Base-by-base conservation (phyloP, 2,113 vertebrate species). In the Pavo muticus region DNA sequence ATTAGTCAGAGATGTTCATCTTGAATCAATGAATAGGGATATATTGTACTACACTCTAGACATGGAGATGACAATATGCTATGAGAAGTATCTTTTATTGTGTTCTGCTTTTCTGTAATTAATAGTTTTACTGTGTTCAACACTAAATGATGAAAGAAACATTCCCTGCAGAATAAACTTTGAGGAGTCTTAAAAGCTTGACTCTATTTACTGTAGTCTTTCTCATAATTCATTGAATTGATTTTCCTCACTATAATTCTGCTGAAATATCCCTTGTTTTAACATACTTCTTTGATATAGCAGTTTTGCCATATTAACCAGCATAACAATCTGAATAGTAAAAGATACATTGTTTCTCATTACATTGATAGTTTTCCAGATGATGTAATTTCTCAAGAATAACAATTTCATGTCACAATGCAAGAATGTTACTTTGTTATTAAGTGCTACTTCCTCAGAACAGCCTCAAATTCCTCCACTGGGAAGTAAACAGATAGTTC, bases 391-490 rank as follows among this genome's bases (percentile, higher is more conserved):
- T 91, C 54, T 94, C 83, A 76, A 44, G 68, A 70, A 88, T 84
- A 85, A 74, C 10, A 74, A 45, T 39, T 93, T 93, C 47, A 42
- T 80, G 39, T 88, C 79, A 86, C 37, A 93, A 52, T 91, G 54
- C 80, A 93, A 88, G 93, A 93, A 88, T 69, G 23, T 90, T 91
- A 45, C 29, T 27, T 59, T 86, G n/a, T 90, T 94, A 95, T 85
- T 67, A 94, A 90, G 64, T 91, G 75, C 64, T 88, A 84, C 32
- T 93, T 96, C 90, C 93, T 85, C 72, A 76, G 65, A 91, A 74
- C 20, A 63, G 42, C 59, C 88, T 94, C 72, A 73, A 0, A 93
- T 90, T 88, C 72, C 79, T 86, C 76, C 56, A 93, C 27, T 74
- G 65, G 91, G 50, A 94, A 93, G 60, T 56, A 88, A 91, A 85